Conservation (phyloP, 1,140 invertebrate genomes). For the Schlechtendalia chinensis region DNA sequence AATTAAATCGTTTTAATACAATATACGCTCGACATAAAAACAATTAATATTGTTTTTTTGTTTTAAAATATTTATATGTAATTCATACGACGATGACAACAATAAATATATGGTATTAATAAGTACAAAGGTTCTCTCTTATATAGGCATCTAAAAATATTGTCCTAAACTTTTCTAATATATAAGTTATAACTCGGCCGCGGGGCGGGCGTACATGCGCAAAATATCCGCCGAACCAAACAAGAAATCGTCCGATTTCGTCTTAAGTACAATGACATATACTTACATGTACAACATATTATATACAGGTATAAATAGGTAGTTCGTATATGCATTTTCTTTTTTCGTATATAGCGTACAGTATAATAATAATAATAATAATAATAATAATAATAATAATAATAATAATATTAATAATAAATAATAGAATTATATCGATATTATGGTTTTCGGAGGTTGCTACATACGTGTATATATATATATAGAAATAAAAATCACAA, state of each 20-base stretch:
- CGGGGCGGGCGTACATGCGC: no score
- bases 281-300: no score
- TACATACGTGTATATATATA: no score
- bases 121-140: slow-evolving; percentile 41
- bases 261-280: slow-evolving; percentile 1
- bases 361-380: no score
- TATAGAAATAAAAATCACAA: slow-evolving; percentile 1
- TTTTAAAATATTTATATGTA: slow-evolving; percentile 44
- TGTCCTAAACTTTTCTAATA: slow-evolving; percentile 43
- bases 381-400: no score
- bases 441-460: not conserved
- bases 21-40: slow-evolving; percentile 37
- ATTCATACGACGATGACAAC: slow-evolving; percentile 30
- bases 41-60: slow-evolving; percentile 29
- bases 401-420: no score
- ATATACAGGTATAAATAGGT: not conserved
- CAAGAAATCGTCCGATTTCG: not conserved
- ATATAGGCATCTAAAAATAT: slow-evolving; percentile 37
- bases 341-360: no score
- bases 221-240: no score
- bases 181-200: not conserved
- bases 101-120: not conserved
- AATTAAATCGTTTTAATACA: slow-evolving; percentile 9
- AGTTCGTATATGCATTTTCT: not conserved
- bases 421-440: not conserved